These are phyloP conservation scores for Dicaeum eximium DNA, from an alignment of 2,113 vertebrate species.

Conservation along the genomic window DNA sequence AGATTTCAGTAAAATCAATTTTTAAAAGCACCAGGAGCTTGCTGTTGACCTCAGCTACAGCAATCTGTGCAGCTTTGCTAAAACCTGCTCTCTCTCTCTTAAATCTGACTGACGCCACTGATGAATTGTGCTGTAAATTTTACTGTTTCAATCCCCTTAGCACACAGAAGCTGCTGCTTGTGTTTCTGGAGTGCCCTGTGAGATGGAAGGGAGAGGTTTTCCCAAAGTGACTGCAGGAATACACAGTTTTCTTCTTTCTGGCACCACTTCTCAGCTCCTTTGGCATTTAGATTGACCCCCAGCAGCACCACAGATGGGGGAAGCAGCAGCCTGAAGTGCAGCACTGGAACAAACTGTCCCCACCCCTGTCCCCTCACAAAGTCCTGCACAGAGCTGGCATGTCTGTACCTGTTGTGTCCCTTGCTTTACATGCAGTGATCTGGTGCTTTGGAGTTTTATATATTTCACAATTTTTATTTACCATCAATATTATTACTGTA, in stretches of 20 bases:
- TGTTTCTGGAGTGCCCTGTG: constrained; percentile 20
- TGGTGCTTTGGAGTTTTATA: neutral
- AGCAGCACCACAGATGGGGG: neutral
- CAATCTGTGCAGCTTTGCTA: constrained; percentile 66
- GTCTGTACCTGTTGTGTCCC: neutral
- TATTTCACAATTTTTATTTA: neutral
- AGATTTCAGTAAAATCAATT: constrained; percentile 76
- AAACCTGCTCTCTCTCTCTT: constrained; percentile 52
- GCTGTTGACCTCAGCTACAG: constrained; percentile 66
- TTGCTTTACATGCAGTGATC: neutral
- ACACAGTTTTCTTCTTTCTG: neutral
- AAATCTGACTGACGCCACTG: constrained; percentile 60
- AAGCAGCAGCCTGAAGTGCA: neutral
- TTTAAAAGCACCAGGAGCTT: constrained; percentile 71
- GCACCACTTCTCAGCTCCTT: neutral
- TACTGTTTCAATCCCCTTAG: neutral
- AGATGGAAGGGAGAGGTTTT: neutral
- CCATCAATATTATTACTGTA: neutral
- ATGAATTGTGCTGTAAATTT: constrained; percentile 68
- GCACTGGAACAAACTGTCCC: neutral
- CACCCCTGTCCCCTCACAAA: neutral
- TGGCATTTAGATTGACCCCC: neutral
- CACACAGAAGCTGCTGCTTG: constrained; percentile 13
- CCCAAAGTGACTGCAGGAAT: neutral
- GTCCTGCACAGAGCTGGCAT: neutral